A percentile compares a stretch with the other conserved stretches of the same genome.
Evolutionary conservation across 2,888 invertebrate species (phyloP).

Genomic region (Cryptus armator): DNA sequence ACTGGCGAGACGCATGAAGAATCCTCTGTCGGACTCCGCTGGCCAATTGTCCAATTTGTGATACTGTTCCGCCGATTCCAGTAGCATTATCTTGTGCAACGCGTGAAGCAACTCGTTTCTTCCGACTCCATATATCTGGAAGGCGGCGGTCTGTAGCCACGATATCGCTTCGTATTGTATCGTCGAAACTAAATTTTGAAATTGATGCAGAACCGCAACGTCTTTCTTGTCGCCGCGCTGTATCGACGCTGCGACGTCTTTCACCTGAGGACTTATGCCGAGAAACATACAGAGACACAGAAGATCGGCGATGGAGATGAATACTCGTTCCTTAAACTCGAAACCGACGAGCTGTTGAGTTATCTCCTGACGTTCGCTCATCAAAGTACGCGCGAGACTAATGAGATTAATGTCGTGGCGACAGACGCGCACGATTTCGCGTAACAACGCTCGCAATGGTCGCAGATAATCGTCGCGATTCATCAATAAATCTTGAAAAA

Average conservation of each 20-base stretch:
- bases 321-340: conserved; percentile 93
- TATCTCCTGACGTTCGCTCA: conserved; percentile 89
- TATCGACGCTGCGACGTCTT: conserved; percentile 88
- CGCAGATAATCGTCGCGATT: conserved; percentile 96
- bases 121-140: conserved; percentile 90
- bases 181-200: conserved; percentile 84
- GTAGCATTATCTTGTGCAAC: conserved; percentile 92
- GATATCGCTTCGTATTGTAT: conserved; percentile 95
- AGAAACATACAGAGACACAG: conserved; percentile 94
- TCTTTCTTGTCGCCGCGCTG: conserved; percentile 87
- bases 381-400: conserved; percentile 92
- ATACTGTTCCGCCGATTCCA: conserved; percentile 93
- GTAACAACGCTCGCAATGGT: conserved; percentile 93
- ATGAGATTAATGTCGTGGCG: conserved; percentile 93
- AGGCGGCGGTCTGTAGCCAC: conserved; percentile 95
- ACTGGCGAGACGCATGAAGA: conserved; percentile 92
- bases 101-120: conserved; percentile 91
- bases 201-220: conserved; percentile 82
- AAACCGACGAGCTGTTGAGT: conserved; percentile 88
- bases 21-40: conserved; percentile 94
- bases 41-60: conserved; percentile 96
- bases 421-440: conserved; percentile 95
- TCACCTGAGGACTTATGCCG: conserved; percentile 90
- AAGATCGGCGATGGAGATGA: conserved; percentile 93
- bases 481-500: conserved; percentile 94